These are phyloP conservation scores for Alauda arvensis DNA, from an alignment of 2,797 vertebrate genomes.

Conservation along the genomic window DNA sequence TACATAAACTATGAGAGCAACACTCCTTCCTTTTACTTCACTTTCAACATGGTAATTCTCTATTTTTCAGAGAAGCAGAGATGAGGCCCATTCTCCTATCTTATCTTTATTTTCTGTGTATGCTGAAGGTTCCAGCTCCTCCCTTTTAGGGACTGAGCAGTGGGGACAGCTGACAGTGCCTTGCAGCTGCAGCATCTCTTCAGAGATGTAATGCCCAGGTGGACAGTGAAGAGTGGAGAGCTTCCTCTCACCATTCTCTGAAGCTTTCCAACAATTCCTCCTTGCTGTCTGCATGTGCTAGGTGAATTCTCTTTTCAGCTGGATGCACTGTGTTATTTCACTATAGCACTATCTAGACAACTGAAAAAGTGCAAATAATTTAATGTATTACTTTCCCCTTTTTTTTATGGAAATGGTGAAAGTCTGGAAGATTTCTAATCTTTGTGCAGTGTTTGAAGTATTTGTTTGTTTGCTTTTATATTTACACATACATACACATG, in stretches of 20 bases:
- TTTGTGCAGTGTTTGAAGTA: not conserved
- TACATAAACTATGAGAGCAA: not conserved
- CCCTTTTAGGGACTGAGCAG: fast-evolving
- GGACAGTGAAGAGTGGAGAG: not conserved
- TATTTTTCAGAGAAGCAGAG: not conserved
- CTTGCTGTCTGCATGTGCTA: not conserved
- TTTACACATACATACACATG: not conserved
- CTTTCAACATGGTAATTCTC: not conserved
- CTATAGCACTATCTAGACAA: not conserved
- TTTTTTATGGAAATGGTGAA: not conserved
- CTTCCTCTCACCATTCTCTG: not conserved
- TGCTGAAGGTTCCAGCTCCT: not conserved
- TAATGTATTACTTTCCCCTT: not conserved
- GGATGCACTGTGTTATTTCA: not conserved
- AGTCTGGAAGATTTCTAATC: not conserved
- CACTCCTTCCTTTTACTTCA: not conserved
- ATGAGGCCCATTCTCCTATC: not conserved
- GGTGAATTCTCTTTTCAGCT: not conserved
- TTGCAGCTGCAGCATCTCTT: not conserved
- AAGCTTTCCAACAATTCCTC: not conserved
- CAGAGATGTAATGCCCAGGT: fast-evolving
- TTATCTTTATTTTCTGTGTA: not conserved
- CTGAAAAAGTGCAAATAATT: not conserved
- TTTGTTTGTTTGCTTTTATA: not conserved
- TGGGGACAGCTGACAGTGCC: not conserved